Evolutionary conservation across 2,113 vertebrate genomes (phyloP), one percentile per base, ranked within the genome.

Genomic region (Xiphophorus maculatus): DNA sequence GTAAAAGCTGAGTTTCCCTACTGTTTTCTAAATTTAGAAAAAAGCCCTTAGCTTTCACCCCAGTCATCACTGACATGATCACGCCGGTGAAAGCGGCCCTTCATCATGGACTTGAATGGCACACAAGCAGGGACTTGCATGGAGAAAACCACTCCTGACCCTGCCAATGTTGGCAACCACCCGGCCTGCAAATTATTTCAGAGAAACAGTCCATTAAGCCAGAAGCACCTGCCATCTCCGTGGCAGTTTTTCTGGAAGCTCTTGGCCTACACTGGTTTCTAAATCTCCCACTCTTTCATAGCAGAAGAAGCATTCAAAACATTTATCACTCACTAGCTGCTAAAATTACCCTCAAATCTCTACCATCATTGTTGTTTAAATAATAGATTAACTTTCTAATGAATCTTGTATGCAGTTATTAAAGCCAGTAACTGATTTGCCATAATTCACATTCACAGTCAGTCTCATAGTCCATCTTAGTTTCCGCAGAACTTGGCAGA

Each of bases 141-240:
- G 17, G 15, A 71, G 66, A 75, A 72, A 81, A 70, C 70, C 63
- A 76, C 66, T 11, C 7, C 69, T 64, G 81, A 73, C 65, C 42
- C 81, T 84, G 84, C 80, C 71, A 86, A 74, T 13, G 19, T 33
- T 85, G 82, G 80, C 77, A 80, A 74, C 81, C 83, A 80, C 76
- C 79, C 84, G 76, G 68, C 78, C 75, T 77, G 69, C 73, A 78
- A 82, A 87, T 86, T 68, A 81, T 87, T 80, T 87, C 70, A 83
- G 75, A 73, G 78, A 84, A 85, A 79, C 78, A 76, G 84, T 77
- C 79, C 76, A 86, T 88, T 90, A 88, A 83, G 42, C 71, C 30
- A 19, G 66, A 86, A 82, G 74, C 86, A 86, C 76, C 86, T 86
- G 80, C 80, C 77, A 89, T 84, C 79, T 74, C 66, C 42, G 22